Base-by-base conservation (phyloP, 2,888 invertebrate species). In the Nowickia ferox region DNA sequence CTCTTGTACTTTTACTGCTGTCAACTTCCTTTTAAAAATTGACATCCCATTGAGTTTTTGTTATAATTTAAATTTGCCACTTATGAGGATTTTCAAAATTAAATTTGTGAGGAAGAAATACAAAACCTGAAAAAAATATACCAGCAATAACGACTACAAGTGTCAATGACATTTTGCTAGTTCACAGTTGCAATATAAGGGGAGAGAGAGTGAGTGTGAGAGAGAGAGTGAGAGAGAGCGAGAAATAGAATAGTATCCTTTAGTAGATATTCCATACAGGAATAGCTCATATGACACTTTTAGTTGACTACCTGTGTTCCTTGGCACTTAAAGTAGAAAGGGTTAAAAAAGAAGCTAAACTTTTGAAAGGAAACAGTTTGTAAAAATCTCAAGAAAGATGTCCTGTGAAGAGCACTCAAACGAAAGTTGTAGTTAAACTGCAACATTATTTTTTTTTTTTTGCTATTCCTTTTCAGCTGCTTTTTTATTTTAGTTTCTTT, bases 91-190 rank as follows among this genome's bases (percentile, higher is more conserved):
- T 30, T 74, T 30, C 42, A 40, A 61, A 74, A 48, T 59, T 74
- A 59, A 75, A 75, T 68, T 75, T 75, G 42, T 69, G n/a, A 55
- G 44, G 53, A 75, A 81, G 48, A 66, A 71, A 65, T 69, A 51
- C 15, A 38, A 42, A n/a, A n/a, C 13, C 42, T 9, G 13, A 38
- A 19, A 48, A 13, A 51, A 42, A 40, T 48, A 51, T 48, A 51
- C 38, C 48, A 38, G 19, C 72, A 51, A 13, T 48, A 46, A 19
- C 46, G n/a, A n/a, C 10, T 76, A 88, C 89, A 90, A 90, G 90
- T 90, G 90, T 90, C 88, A 89, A 89, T 90, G 90, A 90, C 90
- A 90, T 75, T 90, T 90, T 90, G 55, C 9, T 68, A 22, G 74
- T 48, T 42, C 55, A 74, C 44, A n/a, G 51, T 51, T 63, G 55